Evolutionary conservation across 2,888 invertebrate genomes (phyloP), one percentile per base, ranked within the genome.

Genomic region (Meganola albula): DNA sequence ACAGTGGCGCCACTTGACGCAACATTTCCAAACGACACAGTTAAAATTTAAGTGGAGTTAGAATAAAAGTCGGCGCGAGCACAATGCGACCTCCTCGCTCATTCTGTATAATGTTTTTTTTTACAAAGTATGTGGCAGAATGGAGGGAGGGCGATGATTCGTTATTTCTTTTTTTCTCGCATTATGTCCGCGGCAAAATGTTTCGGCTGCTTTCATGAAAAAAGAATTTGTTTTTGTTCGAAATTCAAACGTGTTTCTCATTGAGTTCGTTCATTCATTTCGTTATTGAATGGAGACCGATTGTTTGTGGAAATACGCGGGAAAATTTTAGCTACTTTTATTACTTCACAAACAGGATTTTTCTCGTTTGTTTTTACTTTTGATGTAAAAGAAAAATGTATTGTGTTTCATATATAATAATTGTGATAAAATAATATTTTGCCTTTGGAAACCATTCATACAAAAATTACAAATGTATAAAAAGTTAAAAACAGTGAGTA

Each of bases 31-130:
- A 53, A 45, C 41, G 48, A 47, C 41, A 35, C 49, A 44, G 52
- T 47, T 53, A 42, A 40, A 47, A 53, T 52, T 44, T 44, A 53
- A 52, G 49, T 44, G 40, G 40, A 44, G 46, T 44, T 47, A 44
- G 44, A 49, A 53, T 52, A 44, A 52, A 52, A 47, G 40, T 32
- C 27, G 34, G 33, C 37, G 20, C 34, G 44, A 34, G 36, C 44
- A 52, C 52, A 52, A 52, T 44, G 38, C 34, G 24, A 14, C 20
- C 9, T 35, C 20, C 9, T 35, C 26, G 32, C 44, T 44, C 43
- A 40, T 31, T 34, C 36, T 29, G 39, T 22, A 10, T 37, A 37
- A 44, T 38, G 47, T 53, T 52, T 37, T 37, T 42, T 46, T 49
- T 41, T 23, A 27, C 33, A 52, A 44, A 41, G 50, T 47, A 44